Evolutionary conservation across 2,113 vertebrate species (phyloP), one percentile per base, ranked within the genome.

Genomic region (Dermatemys mawii): DNA sequence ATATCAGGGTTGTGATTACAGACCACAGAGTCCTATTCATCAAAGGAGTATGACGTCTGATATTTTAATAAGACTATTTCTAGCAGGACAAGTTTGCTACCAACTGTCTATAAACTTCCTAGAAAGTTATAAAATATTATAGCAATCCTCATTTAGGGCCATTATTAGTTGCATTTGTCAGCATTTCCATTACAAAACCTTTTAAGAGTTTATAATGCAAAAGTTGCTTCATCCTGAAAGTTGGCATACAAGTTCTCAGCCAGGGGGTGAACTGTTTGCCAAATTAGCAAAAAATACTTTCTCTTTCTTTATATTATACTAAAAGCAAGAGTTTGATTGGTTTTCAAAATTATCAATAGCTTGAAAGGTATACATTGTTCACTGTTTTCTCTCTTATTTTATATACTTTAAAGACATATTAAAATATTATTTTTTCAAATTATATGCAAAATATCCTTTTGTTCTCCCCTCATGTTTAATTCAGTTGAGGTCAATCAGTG

Each of bases 121-220:
- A 93, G 95, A 97, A 95, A 96, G 90, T 87, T 97, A 82, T 93
- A 97, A 95, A 97, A 90, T 90, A 94, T 93, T 93, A 44, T 53
- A 94, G 93, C 2, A 2, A 89, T 88, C 90, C 84, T 96, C 48
- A n/a, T 76, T 93, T 84, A 86, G 86, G 92, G 90, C 90, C 89
- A 89, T 94, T 96, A 53, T 95, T 89, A 19, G 5, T 87, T 93
- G 78, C 29, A 24, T 96, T 95, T 97, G 97, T 97, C 97, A 97
- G 93, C 92, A 82, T 97, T 98, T 97, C 95, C 97, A 98, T 97
- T 96, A 96, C 93, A 93, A 96, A 94, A 81, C 78, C 91, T 95
- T 97, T 87, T 92, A 97, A 95, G 92, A 87, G 85, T 97, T 97
- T 97, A 94, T 93, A 97, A 92, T 48, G 78, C 91, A 86, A 97